Evolutionary conservation across 2,797 vertebrate genomes (phyloP).

Genomic region (Fistularia commersonii): DNA sequence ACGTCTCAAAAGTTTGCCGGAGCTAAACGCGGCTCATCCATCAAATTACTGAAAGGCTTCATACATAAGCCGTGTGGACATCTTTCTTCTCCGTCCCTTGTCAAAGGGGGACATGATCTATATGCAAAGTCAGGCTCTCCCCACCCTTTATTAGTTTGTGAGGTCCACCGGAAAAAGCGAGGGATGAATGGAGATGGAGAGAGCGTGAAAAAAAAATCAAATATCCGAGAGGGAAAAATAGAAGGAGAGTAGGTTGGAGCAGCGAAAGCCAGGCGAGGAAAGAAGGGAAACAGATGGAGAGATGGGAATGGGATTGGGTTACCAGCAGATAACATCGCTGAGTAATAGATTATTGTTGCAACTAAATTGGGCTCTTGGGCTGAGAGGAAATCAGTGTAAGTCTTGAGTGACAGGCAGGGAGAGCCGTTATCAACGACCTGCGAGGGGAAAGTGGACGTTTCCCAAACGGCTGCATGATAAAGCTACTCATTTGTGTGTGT

Average conservation of each 20-base stretch:
- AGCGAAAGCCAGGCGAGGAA: no score
- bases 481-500: constrained; percentile 55
- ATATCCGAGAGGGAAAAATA: constrained; percentile 5
- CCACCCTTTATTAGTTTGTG: constrained; percentile 67
- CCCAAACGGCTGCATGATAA: constrained; percentile 59
- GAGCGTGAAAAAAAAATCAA: constrained; percentile 14
- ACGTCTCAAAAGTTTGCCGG: constrained; percentile 71
- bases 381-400: constrained; percentile 61
- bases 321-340: constrained; percentile 61
- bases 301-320: constrained; percentile 44
- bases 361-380: constrained; percentile 67
- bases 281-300: constrained; percentile 49
- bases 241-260: constrained; percentile 8
- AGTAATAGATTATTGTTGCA: constrained; percentile 61
- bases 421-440: constrained; percentile 59
- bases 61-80: constrained; percentile 64
- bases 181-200: constrained; percentile 9
- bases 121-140: constrained; percentile 67
- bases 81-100: constrained; percentile 69
- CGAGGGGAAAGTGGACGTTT: constrained; percentile 51
- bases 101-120: constrained; percentile 65
- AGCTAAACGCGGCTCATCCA: constrained; percentile 78
- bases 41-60: constrained; percentile 66
- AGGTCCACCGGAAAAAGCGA: constrained; percentile 39
- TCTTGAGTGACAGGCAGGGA: constrained; percentile 60